Evolutionary conservation across 2,888 invertebrate genomes (phyloP), one percentile per base, ranked within the genome.

Genomic region (Diogma glabrata): DNA sequence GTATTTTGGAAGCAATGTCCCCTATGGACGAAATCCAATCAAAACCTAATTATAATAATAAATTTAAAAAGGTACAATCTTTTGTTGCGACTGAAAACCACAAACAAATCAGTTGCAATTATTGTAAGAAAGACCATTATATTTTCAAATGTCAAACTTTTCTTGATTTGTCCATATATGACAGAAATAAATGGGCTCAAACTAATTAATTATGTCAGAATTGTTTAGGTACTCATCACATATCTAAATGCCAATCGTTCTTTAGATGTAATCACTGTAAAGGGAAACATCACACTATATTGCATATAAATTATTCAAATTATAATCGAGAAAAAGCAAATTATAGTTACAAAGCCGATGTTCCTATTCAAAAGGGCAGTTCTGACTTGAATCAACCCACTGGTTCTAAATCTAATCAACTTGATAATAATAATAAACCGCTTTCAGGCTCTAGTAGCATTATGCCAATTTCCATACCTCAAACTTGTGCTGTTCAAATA

Each of bases 151-250:
- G 36, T 14, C 36, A 36, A 36, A 3, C n/a, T n/a, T n/a, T n/a
- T n/a, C n/a, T n/a, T n/a, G n/a, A n/a, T n/a, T n/a, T n/a, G n/a
- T n/a, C n/a, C 36, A 14, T 36, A 36, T 36, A 17, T 36, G 36
- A 36, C 19, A 38, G 38, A 16, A 38, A 38, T 16, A 38, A 38
- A 16, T 38, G 38, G 38, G 38, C 10, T 38, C 38, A 38, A 38
- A 38, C 14, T 7, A 38, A 4, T 7, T 14, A 33, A 33, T 33
- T 33, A 33, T 33, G 33, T 10, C 33, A 33, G 12, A 4, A 33
- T 4, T 38, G 16, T 16, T 9, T 38, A 8, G 36, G 36, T 36
- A 7, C 38, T 4, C 38, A 38, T 14, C 38, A 38, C 38, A 38
- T 16, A 7, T 17, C 17, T 38, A 33, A 33, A 4, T 33, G 33